A percentile compares a stretch with the other conserved stretches of the same genome.
Evolutionary conservation across 2,113 vertebrate species (phyloP).

Genomic region (Rhombomys opimus): DNA sequence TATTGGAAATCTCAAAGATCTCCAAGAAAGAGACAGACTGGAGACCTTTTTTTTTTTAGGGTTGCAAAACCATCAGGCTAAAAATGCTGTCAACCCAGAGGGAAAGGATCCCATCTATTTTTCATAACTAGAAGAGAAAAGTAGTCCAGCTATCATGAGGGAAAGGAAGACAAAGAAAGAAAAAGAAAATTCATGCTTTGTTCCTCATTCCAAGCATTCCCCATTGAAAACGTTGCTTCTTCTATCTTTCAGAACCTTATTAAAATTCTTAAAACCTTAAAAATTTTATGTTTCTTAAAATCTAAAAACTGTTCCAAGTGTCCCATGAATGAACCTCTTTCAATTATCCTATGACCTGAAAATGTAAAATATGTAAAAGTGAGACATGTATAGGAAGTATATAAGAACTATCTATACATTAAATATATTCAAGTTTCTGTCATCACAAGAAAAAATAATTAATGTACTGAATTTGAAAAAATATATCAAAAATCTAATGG

Average conservation of each 20-base stretch:
- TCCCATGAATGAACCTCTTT: neutral
- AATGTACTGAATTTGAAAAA: slow-evolving; percentile 30
- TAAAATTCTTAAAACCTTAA: too few species aligned
- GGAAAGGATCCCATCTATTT: slow-evolving; percentile 39
- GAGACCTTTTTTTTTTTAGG: neutral
- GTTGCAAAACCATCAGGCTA: neutral
- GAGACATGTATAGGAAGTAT: too few species aligned
- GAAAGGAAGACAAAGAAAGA: neutral
- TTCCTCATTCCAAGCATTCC: slow-evolving; percentile 6
- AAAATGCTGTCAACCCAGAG: neutral
- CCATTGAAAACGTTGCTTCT: neutral
- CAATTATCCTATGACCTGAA: neutral
- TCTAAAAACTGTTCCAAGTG: neutral
- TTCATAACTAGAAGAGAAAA: slow-evolving; percentile 29
- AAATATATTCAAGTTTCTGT: neutral
- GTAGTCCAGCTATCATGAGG: neutral
- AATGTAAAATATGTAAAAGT: neutral
- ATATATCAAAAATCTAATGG: slow-evolving; percentile 6
- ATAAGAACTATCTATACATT: neutral
- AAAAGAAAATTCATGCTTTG: neutral
- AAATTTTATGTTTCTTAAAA: slow-evolving; percentile 36
- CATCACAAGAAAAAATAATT: slow-evolving; percentile 2
- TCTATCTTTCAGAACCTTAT: slow-evolving; percentile 24
- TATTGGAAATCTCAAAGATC: slow-evolving; percentile 37
- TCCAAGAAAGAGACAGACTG: slow-evolving; percentile 14